phyloP scores from a whole-genome alignment of 2,888 invertebrate genomes.

The Melinopterus prodromus region DNA sequence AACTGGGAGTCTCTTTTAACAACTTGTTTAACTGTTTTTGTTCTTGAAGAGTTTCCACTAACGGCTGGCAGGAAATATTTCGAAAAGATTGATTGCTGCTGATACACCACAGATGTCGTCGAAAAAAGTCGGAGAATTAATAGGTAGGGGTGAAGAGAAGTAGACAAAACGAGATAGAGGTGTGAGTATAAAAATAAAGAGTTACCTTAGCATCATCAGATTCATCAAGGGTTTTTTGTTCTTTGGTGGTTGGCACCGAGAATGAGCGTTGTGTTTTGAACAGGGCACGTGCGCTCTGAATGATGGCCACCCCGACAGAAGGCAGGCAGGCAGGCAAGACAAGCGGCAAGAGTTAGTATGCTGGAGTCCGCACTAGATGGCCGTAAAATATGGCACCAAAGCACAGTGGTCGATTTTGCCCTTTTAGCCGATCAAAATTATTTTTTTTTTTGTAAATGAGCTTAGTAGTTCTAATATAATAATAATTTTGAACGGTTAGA shows the following conservation, averaged over 20 bases:
- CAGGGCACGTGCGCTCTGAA: constrained; percentile 75
- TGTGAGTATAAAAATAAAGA: constrained; percentile 32
- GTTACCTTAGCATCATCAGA: constrained; percentile 62
- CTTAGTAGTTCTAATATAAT: too few species aligned
- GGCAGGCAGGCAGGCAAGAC: constrained; percentile 56
- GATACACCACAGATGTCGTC: too few species aligned
- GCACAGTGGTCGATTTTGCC: too few species aligned
- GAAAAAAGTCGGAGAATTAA: background rate
- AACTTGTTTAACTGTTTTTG: too few species aligned
- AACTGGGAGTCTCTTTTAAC: too few species aligned
- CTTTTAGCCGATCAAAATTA: too few species aligned
- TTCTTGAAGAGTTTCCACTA: too few species aligned
- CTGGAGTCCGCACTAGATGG: constrained; percentile 48
- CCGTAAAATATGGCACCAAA: constrained; percentile 49
- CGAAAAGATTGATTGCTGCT: too few species aligned
- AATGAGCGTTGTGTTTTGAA: constrained; percentile 93
- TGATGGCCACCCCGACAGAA: constrained; percentile 56
- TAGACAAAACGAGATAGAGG: background rate
- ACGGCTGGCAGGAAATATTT: too few species aligned
- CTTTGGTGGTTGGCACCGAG: constrained; percentile 91
- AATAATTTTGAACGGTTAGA: too few species aligned
- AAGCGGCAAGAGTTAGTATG: constrained; percentile 57
- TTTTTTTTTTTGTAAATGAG: too few species aligned
- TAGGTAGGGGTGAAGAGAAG: background rate
- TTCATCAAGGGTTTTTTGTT: constrained; percentile 65